Base-by-base conservation (phyloP, 2,888 invertebrate genomes). In the Drosophila pseudotakahashii region DNA sequence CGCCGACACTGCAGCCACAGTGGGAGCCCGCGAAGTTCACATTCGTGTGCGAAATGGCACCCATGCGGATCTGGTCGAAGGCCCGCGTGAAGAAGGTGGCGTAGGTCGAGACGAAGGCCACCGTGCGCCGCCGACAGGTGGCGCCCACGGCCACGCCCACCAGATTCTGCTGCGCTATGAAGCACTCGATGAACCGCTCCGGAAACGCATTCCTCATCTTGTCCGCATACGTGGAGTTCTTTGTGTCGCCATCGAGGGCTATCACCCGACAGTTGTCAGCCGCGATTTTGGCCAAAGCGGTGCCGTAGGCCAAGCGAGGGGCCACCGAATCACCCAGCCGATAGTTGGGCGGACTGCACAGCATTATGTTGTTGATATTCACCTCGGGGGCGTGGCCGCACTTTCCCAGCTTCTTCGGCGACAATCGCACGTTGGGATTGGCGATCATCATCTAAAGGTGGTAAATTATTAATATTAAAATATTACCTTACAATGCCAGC, bases 61-160 rank as follows among this genome's bases (percentile, higher is more conserved):
- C 99, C 99, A 99, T 99, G 74, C 99, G 96, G 90, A 99, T 97
- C 95, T 99, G 99, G 93, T 99, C 99, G 92, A 96, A 98, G 50
- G 98, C 98, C 82, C 99, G 94, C 3, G 97, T 96, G 92, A 99
- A 97, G 94, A 99, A 99, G 3, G 98, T 97, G 34, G 99, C 99
- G 93, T 99, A 99, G 7, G 99, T 99, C 64, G 98, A 98, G 1
- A 95, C 97, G 93, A 99, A 99, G 1, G 98, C 96, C 54, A 99
- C 95, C 3, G 98, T 96, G 75, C 99, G 95, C 90, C 97, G 96
- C 72, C 99, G 94, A 90, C 98, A 98, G 14, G 97, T 97, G 59
- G 97, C 96, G 23, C 99, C 99, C 82, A 98, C 97, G 0, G 97
- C 99, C 67, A 98, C 98, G 55, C 98, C 98, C 73, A 98, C 98